phyloP scores from a whole-genome alignment of 2,888 invertebrate species.

The Drosophila tanythrix region DNA sequence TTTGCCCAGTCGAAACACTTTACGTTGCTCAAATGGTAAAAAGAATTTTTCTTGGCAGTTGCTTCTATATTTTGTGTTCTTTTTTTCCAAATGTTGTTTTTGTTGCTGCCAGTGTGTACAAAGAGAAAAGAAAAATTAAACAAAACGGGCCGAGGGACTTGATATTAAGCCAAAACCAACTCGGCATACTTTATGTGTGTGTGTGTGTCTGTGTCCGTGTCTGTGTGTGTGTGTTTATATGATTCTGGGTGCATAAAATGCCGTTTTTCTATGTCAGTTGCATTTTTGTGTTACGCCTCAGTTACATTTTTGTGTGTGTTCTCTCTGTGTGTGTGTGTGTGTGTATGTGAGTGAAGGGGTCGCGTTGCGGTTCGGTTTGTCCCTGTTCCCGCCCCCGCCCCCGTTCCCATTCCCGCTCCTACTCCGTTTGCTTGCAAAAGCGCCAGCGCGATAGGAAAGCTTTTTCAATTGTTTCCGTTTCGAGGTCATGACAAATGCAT shows the following conservation, averaged over 20 bases:
- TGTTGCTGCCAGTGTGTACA: constrained; percentile 57
- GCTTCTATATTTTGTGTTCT: constrained; percentile 28
- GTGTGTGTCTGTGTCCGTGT: constrained; percentile 4
- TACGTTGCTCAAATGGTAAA: constrained; percentile 44
- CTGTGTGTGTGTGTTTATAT: constrained; percentile 13
- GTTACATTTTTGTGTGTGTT: constrained; percentile 44
- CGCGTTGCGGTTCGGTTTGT: constrained; percentile 24
- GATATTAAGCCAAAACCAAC: constrained; percentile 56
- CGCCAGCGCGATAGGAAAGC: constrained; percentile 74
- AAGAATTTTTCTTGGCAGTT: constrained; percentile 66
- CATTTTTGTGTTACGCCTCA: constrained; percentile 73
- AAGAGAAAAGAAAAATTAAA: constrained; percentile 27
- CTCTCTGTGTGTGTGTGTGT: constrained; percentile 16
- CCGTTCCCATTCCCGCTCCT: neutral
- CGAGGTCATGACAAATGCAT: constrained; percentile 81
- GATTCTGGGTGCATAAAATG: constrained; percentile 53
- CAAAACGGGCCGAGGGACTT: constrained; percentile 38
- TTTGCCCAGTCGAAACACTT: constrained; percentile 69
- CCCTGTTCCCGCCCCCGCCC: neutral
- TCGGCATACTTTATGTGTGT: constrained; percentile 25
- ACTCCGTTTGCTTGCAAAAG: constrained; percentile 36
- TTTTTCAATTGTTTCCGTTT: constrained; percentile 80
- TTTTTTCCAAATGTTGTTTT: constrained; percentile 6
- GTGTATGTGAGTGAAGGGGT: constrained; percentile 24
- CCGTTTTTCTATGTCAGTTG: constrained; percentile 78